Percentiles rank a stretch among this genome's conserved stretches.
Evolutionary conservation across 1,140 invertebrate genomes (phyloP).

Genomic region (Pachypsylla venusta): DNA sequence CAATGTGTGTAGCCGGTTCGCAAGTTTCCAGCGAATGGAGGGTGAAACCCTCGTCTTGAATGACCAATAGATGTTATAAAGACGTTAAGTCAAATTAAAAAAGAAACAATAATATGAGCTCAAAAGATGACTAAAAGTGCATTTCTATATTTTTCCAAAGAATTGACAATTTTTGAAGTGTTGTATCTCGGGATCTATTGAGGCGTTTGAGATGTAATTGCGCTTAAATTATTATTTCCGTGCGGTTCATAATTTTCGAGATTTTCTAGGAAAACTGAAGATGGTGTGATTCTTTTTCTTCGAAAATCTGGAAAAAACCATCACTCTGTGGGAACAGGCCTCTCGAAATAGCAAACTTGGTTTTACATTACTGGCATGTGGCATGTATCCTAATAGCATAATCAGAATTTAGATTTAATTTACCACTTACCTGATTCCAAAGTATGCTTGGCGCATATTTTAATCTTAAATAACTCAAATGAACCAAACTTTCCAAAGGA

Average conservation of each 20-base stretch:
- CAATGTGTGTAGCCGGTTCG: too few relatives aligned
- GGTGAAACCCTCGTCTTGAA: too few relatives aligned
- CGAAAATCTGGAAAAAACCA: too few relatives aligned
- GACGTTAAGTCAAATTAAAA: neutral
- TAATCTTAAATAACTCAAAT: slow-evolving; percentile 1
- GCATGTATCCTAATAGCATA: too few relatives aligned
- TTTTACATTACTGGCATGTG: neutral
- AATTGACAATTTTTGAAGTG: neutral
- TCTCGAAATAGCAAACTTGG: neutral
- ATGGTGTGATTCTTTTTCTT: too few relatives aligned
- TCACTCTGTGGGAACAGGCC: too few relatives aligned
- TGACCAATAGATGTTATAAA: too few relatives aligned
- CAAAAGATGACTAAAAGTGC: neutral
- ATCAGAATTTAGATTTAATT: too few relatives aligned
- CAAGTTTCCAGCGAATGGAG: too few relatives aligned
- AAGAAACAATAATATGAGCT: neutral
- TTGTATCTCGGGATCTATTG: neutral
- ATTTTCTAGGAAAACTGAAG: too few relatives aligned
- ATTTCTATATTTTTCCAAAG: neutral
- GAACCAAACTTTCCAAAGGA: neutral
- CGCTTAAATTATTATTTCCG: neutral
- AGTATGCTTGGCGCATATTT: slow-evolving; percentile 2
- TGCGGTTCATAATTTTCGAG: too few relatives aligned
- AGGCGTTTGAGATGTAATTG: neutral
- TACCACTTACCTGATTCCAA: neutral